phyloP scores from a whole-genome alignment of 2,888 invertebrate genomes.

The Blastobasis adustella region DNA sequence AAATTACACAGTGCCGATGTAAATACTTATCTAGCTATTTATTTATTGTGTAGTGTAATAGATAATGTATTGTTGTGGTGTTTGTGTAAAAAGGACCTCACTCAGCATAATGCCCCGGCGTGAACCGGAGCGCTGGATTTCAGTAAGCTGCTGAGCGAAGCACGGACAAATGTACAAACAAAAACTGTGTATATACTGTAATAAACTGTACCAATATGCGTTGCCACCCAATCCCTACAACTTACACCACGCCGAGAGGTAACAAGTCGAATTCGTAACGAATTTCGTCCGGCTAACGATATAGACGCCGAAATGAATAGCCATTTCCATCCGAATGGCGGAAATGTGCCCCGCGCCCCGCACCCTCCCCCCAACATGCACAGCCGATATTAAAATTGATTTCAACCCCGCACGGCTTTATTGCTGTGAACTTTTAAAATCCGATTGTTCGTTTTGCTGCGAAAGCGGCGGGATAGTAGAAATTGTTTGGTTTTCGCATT shows the following conservation, averaged over 20 bases:
- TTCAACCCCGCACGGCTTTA: conserved; percentile 28
- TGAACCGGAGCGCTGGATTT: no score
- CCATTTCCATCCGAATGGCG: conserved; percentile 23
- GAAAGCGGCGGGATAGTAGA: conserved; percentile 23
- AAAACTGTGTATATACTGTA: no score
- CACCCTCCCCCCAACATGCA: neutral
- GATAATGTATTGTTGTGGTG: no score
- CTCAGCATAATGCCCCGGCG: no score
- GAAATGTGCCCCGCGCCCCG: conserved; percentile 15
- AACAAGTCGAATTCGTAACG: conserved; percentile 32
- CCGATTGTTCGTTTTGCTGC: conserved; percentile 31
- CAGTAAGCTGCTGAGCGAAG: no score
- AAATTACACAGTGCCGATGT: no score
- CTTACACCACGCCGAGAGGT: conserved; percentile 18
- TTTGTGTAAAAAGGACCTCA: no score
- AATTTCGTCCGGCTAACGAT: conserved; percentile 31
- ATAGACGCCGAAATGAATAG: conserved; percentile 35
- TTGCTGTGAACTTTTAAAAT: conserved; percentile 34
- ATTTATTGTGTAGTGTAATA: no score
- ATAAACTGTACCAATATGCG: no score
- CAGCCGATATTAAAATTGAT: conserved; percentile 50
- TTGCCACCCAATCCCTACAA: neutral
- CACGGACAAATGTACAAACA: no score
- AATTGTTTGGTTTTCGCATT: conserved; percentile 18
- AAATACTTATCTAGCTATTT: no score